Percentiles rank a stretch among this genome's conserved stretches.
phyloP scores from a whole-genome alignment of 2,113 vertebrate genomes.

The Oreochromis tanganicae region DNA sequence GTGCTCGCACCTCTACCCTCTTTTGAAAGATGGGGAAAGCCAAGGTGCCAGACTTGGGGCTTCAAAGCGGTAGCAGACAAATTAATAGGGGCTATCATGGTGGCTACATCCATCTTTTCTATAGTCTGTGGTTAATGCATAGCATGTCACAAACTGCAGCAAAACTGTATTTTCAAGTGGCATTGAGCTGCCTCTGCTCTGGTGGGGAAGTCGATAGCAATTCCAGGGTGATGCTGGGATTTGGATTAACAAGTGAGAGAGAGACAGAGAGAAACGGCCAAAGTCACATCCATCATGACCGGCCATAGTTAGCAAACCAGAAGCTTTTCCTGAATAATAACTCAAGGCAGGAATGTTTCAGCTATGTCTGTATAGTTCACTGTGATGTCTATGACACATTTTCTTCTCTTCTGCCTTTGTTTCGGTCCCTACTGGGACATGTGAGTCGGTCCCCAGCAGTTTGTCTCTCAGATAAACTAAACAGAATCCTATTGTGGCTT shows the following conservation, averaged over 20 bases:
- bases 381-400: conserved; percentile 5
- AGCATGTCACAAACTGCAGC: not conserved
- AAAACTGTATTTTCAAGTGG: not conserved
- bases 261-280: conserved; percentile 8
- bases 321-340: conserved; percentile 26
- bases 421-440: not conserved
- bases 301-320: conserved; percentile 8
- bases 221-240: conserved; percentile 29
- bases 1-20: not conserved
- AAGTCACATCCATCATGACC: conserved; percentile 27
- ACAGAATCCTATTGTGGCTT: conserved; percentile 13
- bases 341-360: not conserved
- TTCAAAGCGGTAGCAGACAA: not conserved
- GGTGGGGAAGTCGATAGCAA: conserved; percentile 22
- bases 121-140: not conserved
- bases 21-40: not conserved
- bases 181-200: not conserved
- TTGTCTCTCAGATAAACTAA: conserved; percentile 16
- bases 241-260: conserved; percentile 5
- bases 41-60: not conserved
- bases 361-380: not conserved
- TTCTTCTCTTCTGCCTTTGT: conserved; percentile 10
- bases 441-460: not conserved
- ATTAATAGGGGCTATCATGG: not conserved
- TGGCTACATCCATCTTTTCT: not conserved